Percentiles rank a stretch among this genome's conserved stretches.
Evolutionary conservation across 2,797 vertebrate genomes (phyloP).

Genomic region (Selene dorsalis): DNA sequence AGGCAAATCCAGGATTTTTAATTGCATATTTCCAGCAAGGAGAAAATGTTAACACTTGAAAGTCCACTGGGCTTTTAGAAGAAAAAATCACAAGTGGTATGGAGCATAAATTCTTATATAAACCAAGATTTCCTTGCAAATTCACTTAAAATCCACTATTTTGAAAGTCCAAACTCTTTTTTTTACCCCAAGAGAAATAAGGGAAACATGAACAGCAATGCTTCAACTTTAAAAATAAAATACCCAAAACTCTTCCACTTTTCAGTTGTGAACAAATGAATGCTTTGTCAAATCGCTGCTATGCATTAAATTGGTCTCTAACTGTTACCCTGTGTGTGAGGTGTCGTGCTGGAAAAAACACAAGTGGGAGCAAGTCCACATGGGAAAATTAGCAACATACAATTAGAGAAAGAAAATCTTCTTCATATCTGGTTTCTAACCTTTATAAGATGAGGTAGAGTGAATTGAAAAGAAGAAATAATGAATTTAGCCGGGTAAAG

Average conservation of each 20-base stretch:
- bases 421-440: constrained; percentile 76
- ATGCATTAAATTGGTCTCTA: constrained; percentile 51
- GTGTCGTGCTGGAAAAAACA: constrained; percentile 44
- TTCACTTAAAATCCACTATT: neutral
- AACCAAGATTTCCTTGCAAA: neutral
- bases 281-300: constrained; percentile 29
- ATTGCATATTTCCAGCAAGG: neutral
- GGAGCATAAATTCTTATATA: neutral
- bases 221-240: constrained; percentile 11
- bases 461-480: constrained; percentile 85
- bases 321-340: constrained; percentile 31
- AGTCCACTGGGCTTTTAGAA: neutral
- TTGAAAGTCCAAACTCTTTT: neutral
- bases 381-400: constrained; percentile 73
- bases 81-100: neutral
- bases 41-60: neutral
- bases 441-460: constrained; percentile 79
- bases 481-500: constrained; percentile 85
- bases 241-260: neutral
- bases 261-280: constrained; percentile 30
- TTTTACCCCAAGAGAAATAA: neutral
- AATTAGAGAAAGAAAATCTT: constrained; percentile 75
- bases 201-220: constrained; percentile 8
- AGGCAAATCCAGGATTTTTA: neutral
- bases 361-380: constrained; percentile 52